Evolutionary conservation across 2,113 vertebrate genomes (phyloP).

Genomic region (Thermophis baileyi): DNA sequence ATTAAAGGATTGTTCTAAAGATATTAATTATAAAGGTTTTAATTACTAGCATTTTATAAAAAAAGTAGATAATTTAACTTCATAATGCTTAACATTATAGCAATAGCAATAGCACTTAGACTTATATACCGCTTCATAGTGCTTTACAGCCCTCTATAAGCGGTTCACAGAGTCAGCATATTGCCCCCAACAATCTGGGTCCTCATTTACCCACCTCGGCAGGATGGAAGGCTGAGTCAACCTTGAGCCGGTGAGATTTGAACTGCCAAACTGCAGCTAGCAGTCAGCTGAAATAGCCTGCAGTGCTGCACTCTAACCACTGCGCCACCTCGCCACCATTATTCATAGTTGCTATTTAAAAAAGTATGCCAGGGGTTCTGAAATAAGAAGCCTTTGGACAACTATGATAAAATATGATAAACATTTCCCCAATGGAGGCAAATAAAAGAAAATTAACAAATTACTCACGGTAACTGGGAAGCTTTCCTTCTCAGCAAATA

Average conservation of each 20-base stretch:
- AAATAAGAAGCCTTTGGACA: constrained; percentile 51
- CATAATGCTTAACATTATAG: constrained; percentile 44
- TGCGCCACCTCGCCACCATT: too few species aligned
- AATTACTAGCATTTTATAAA: constrained; percentile 45
- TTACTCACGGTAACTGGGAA: constrained; percentile 87
- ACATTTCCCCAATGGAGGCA: constrained; percentile 51
- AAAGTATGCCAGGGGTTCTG: constrained; percentile 29
- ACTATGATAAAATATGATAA: constrained; percentile 38
- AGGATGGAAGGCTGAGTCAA: too few species aligned
- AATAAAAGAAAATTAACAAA: constrained; percentile 35
- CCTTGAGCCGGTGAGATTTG: too few species aligned
- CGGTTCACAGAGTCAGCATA: too few species aligned
- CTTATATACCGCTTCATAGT: too few species aligned
- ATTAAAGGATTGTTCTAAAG: neutral
- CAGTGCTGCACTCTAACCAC: too few species aligned
- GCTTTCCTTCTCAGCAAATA: constrained; percentile 91
- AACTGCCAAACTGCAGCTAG: too few species aligned
- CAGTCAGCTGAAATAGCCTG: too few species aligned
- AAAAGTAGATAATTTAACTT: constrained; percentile 56
- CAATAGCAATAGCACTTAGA: too few species aligned
- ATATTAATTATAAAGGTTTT: neutral
- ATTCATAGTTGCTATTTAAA: constrained; percentile 23
- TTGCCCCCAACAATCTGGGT: too few species aligned
- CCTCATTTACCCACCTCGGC: too few species aligned
- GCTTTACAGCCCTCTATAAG: too few species aligned